Percentiles rank a stretch among this genome's conserved stretches.
These are phyloP conservation scores for Ostrea edulis DNA, from an alignment of 1,140 invertebrate species.

Conservation along the genomic window DNA sequence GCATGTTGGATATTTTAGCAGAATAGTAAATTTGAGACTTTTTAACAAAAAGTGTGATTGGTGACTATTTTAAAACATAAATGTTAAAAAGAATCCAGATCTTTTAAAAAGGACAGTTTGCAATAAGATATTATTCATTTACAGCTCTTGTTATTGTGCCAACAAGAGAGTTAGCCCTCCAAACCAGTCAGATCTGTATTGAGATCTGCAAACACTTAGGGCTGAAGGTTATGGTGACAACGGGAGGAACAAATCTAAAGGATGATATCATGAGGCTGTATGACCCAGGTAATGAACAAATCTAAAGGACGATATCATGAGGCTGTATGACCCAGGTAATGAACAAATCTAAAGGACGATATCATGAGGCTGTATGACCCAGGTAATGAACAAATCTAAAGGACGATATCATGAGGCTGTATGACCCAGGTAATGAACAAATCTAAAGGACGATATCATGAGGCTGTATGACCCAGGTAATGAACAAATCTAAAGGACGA, in stretches of 20 bases:
- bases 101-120: no score
- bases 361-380: slow-evolving; percentile 99
- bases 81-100: no score
- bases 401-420: no score
- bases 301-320: slow-evolving; percentile 87
- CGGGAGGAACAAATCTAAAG: slow-evolving; percentile 97
- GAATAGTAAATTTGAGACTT: no score
- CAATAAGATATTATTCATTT: slow-evolving; percentile 58
- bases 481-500: no score
- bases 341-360: slow-evolving; percentile 98
- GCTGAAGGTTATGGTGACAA: slow-evolving; percentile 96
- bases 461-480: slow-evolving; percentile 96
- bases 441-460: slow-evolving; percentile 99
- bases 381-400: slow-evolving; percentile 74
- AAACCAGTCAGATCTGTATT: slow-evolving; percentile 99
- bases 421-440: no score
- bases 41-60: no score
- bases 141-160: slow-evolving; percentile 98
- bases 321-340: slow-evolving; percentile 95
- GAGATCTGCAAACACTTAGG: slow-evolving; percentile 93
- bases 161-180: slow-evolving; percentile 98
- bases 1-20: no score
- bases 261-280: slow-evolving; percentile 99
- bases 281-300: slow-evolving; percentile 86
- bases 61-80: no score